Percentiles rank a stretch among this genome's conserved stretches.
Evolutionary conservation across 2,113 vertebrate genomes (phyloP).

Genomic region (Diphyllodes magnificus): DNA sequence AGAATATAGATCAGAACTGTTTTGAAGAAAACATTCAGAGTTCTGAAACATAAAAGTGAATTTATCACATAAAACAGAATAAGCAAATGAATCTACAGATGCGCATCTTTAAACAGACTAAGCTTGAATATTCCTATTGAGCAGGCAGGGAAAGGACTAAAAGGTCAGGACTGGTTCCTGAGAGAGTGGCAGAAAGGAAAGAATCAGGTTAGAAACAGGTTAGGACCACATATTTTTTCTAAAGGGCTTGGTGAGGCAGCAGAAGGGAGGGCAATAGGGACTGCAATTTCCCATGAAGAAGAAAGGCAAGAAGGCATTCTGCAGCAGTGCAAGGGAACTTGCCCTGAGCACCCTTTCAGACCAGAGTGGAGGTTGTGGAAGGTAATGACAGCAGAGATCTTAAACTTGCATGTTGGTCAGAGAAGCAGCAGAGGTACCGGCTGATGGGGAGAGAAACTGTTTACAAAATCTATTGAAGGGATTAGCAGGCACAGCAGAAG

Average conservation of each 20-base stretch:
- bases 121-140: neutral
- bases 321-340: neutral
- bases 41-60: neutral
- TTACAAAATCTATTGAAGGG: neutral
- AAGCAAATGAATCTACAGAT: neutral
- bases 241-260: neutral
- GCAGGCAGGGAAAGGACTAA: neutral
- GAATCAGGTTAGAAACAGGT: neutral
- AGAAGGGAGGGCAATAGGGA: neutral
- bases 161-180: neutral
- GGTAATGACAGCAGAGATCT: neutral
- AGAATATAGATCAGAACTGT: neutral
- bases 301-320: neutral
- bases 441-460: neutral
- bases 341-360: neutral
- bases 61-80: neutral
- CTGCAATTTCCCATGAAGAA: neutral
- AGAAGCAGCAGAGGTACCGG: neutral
- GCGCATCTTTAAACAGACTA: neutral
- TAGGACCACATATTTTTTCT: neutral
- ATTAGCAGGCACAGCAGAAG: neutral
- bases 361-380: neutral
- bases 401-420: neutral
- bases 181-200: neutral
- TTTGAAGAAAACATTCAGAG: neutral